Percentiles rank a stretch among this genome's conserved stretches.
These are phyloP conservation scores for Lagopus muta DNA, from an alignment of 2,113 vertebrate genomes.

Conservation along the genomic window DNA sequence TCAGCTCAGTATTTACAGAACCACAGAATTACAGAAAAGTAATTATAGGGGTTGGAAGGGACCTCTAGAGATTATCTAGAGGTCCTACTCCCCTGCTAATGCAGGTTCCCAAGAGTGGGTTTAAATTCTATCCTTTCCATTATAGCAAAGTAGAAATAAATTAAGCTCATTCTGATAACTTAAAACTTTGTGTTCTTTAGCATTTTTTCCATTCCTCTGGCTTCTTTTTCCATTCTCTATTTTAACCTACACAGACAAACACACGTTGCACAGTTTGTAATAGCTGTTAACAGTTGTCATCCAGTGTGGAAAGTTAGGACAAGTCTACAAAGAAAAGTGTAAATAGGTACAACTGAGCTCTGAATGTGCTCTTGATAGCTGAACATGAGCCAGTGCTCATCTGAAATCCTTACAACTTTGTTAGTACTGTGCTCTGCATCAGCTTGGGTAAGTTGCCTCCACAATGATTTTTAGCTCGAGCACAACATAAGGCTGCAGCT, in stretches of 20 bases:
- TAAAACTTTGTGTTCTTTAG: slow-evolving; percentile 1
- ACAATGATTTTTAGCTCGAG: neutral
- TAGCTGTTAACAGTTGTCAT: neutral
- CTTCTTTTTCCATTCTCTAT: slow-evolving; percentile 7
- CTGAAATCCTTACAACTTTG: neutral
- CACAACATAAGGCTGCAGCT: neutral
- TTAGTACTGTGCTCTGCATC: neutral
- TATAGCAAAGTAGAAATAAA: neutral
- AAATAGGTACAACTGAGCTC: neutral
- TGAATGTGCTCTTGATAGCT: neutral
- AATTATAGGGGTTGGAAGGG: too few species aligned
- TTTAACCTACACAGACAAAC: neutral
- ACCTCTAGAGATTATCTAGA: too few species aligned
- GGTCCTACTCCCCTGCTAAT: too few species aligned
- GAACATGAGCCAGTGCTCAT: neutral
- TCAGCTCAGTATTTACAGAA: neutral
- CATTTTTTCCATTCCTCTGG: slow-evolving; percentile 36
- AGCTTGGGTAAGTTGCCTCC: neutral
- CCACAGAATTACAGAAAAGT: too few species aligned
- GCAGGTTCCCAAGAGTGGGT: neutral
- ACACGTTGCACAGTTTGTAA: neutral
- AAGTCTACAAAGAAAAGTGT: neutral
- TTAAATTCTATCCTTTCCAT: neutral
- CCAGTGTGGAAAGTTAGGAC: neutral
- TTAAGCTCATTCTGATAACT: slow-evolving; percentile 3